These are phyloP conservation scores for Kryptopterus vitreolus DNA, from an alignment of 2,797 vertebrate species.

Conservation along the genomic window DNA sequence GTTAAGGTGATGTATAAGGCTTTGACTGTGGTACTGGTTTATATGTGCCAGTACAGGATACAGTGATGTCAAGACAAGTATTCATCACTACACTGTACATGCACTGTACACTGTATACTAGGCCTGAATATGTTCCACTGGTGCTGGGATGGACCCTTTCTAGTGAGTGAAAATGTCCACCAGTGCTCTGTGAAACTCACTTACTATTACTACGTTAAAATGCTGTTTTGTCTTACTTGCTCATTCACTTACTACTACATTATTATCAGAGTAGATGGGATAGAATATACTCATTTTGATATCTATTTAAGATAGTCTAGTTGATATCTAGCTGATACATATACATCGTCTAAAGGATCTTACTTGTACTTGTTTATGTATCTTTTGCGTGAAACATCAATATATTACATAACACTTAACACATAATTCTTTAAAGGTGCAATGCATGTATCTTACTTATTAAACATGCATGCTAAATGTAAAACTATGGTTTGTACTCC, in stretches of 20 bases:
- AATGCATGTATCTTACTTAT: neutral
- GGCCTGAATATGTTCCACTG: slow-evolving; percentile 21
- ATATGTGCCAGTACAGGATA: slow-evolving; percentile 44
- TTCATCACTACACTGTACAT: slow-evolving; percentile 7
- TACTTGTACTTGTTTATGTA: no score
- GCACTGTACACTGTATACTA: no score
- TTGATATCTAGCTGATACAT: neutral
- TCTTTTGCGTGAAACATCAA: no score
- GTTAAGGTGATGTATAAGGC: slow-evolving; percentile 22
- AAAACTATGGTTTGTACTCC: neutral
- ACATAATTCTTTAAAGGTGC: no score
- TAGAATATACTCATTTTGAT: neutral
- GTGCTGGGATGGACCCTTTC: neutral
- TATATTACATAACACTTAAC: no score
- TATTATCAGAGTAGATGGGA: neutral
- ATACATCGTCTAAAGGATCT: neutral
- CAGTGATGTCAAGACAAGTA: slow-evolving; percentile 22
- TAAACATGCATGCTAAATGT: neutral
- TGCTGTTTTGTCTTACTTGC: neutral
- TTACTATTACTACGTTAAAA: neutral
- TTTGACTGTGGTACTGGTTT: slow-evolving; percentile 22
- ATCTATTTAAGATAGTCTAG: neutral
- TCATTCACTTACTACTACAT: neutral
- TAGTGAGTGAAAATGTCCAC: neutral
- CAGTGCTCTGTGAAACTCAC: neutral